Evolutionary conservation across 2,888 invertebrate species (phyloP).

Genomic region (Coenonympha glycerion): DNA sequence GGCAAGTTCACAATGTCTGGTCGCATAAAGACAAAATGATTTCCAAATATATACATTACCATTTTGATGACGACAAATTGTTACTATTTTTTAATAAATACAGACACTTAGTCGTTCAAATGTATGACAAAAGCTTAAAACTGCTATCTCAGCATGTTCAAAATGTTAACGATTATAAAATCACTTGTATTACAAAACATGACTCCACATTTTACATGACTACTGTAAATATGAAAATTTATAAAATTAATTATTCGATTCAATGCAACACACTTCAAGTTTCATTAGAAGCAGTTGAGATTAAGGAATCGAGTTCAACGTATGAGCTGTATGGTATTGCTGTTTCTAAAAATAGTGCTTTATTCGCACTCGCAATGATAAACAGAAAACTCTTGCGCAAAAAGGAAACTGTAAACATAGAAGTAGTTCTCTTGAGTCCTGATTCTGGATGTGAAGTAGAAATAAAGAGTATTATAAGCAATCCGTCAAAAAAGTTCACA

Average conservation of each 20-base stretch:
- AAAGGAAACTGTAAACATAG: constrained; percentile 44
- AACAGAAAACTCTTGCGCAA: constrained; percentile 45
- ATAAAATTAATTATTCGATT: constrained; percentile 38
- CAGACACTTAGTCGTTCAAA: constrained; percentile 50
- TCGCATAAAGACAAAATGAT: constrained; percentile 53
- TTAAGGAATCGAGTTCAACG: constrained; percentile 41
- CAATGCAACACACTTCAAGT: constrained; percentile 32
- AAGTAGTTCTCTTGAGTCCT: constrained; percentile 41
- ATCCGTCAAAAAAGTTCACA: constrained; percentile 45
- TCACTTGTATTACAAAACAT: constrained; percentile 41
- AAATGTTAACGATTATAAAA: constrained; percentile 55
- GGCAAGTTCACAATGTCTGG: constrained; percentile 42
- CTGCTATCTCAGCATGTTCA: constrained; percentile 42
- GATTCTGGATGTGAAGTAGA: constrained; percentile 35
- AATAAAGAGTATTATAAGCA: constrained; percentile 39
- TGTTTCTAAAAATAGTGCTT: constrained; percentile 43
- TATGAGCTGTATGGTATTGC: constrained; percentile 43
- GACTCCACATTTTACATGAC: constrained; percentile 38
- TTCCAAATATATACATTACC: constrained; percentile 37
- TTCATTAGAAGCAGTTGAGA: constrained; percentile 31
- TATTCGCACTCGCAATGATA: constrained; percentile 41
- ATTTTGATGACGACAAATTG: constrained; percentile 35
- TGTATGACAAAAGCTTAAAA: constrained; percentile 41
- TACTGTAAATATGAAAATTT: constrained; percentile 49
- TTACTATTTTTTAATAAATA: constrained; percentile 53